phyloP scores from a whole-genome alignment of 2,113 vertebrate species.

The Carollia perspicillata region DNA sequence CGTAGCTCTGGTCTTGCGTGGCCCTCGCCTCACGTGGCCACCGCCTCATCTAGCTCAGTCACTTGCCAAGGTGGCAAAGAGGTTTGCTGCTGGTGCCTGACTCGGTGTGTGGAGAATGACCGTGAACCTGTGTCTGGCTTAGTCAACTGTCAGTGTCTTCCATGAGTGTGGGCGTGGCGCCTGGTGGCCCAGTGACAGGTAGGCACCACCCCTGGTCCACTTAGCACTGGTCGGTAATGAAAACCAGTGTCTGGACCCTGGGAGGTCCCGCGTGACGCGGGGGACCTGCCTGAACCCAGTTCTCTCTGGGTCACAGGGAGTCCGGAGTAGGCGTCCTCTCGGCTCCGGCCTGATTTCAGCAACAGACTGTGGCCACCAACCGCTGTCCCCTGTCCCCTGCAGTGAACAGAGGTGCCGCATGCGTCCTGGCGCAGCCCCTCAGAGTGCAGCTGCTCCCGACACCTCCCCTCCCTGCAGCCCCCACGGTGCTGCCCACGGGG shows the following conservation, averaged over 20 bases:
- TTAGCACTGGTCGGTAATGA: not conserved
- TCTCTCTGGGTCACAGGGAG: not conserved
- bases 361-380: not conserved
- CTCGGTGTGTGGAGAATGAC: not conserved
- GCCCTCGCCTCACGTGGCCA: too few relatives aligned
- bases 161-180: too few relatives aligned
- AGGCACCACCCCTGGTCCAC: not conserved
- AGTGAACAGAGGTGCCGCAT: not conserved
- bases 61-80: not conserved
- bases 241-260: not conserved
- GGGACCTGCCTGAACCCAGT: not conserved
- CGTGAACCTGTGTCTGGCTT: not conserved
- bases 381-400: not conserved
- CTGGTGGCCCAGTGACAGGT: not conserved
- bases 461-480: accelerated
- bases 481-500: not conserved
- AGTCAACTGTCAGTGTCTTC: not conserved
- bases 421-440: not conserved
- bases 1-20: not conserved
- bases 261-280: not conserved
- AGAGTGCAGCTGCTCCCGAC: not conserved
- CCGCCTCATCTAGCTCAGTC: too few relatives aligned
- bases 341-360: not conserved
- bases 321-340: not conserved
- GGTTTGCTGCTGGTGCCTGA: not conserved